These are phyloP conservation scores for Homarus americanus DNA, from an alignment of 1,140 invertebrate genomes.

Conservation along the genomic window DNA sequence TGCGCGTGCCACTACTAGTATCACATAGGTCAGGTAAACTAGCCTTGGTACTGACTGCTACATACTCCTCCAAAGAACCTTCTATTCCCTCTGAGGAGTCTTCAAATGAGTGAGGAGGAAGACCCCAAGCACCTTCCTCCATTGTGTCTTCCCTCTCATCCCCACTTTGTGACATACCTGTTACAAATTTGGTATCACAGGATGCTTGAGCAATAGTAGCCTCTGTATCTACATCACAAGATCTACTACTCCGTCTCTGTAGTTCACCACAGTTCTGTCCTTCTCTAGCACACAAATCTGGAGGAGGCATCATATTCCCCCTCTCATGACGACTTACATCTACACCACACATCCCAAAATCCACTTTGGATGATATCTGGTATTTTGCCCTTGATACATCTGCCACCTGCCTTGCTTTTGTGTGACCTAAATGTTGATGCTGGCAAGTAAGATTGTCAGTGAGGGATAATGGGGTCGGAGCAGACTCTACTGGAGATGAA, in stretches of 20 bases:
- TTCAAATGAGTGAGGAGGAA: background rate
- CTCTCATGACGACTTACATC: constrained; percentile 24
- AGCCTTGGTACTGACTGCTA: background rate
- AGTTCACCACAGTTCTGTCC: background rate
- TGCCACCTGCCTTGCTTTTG: constrained; percentile 4
- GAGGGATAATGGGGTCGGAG: constrained; percentile 31
- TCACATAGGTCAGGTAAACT: constrained; percentile 57
- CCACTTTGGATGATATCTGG: background rate
- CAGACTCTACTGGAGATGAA: constrained; percentile 62
- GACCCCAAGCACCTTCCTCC: constrained; percentile 46
- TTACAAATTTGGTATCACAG: constrained; percentile 53
- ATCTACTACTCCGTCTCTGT: constrained; percentile 6
- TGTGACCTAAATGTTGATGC: constrained; percentile 29
- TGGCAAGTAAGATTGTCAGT: constrained; percentile 19
- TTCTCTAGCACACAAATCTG: constrained; percentile 49
- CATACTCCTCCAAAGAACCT: background rate
- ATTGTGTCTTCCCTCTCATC: constrained; percentile 11
- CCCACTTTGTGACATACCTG: constrained; percentile 42
- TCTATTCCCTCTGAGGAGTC: background rate
- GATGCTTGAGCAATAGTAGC: constrained; percentile 42
- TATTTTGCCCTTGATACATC: constrained; percentile 17
- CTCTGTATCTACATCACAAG: constrained; percentile 32
- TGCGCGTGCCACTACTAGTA: constrained; percentile 53
- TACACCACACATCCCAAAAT: constrained; percentile 37
- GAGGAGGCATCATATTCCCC: constrained; percentile 35